Evolutionary conservation across 2,888 invertebrate genomes (phyloP).

Genomic region (Catonia carolina): DNA sequence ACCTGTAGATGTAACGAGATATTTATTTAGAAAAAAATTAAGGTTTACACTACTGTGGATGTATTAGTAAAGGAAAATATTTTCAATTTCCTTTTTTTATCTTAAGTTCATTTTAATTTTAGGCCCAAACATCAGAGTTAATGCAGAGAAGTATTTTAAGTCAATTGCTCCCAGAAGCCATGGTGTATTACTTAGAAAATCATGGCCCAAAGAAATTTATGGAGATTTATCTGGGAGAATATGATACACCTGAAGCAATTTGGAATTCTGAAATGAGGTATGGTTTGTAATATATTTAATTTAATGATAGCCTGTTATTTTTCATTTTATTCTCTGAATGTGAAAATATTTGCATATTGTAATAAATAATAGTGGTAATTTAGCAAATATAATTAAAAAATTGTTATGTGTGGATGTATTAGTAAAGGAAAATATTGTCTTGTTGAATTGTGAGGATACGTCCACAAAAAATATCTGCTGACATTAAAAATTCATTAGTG

Average conservation of each 20-base stretch:
- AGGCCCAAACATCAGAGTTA: constrained; percentile 60
- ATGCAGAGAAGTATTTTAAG: constrained; percentile 90
- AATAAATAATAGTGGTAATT: constrained; percentile 1
- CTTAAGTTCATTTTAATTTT: too few relatives aligned
- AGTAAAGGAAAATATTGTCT: too few relatives aligned
- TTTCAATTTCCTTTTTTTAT: too few relatives aligned
- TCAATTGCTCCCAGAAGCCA: constrained; percentile 93
- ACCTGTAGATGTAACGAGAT: too few relatives aligned
- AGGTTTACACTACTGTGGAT: too few relatives aligned
- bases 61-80: too few relatives aligned
- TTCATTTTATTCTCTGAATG: not conserved
- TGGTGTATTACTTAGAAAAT: constrained; percentile 98
- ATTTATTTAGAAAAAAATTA: too few relatives aligned
- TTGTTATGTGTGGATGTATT: too few relatives aligned
- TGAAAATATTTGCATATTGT: not conserved
- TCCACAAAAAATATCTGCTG: too few relatives aligned
- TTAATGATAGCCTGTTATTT: constrained; percentile 14
- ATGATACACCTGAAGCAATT: constrained; percentile 98
- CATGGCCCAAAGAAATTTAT: constrained; percentile 98
- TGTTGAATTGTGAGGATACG: too few relatives aligned
- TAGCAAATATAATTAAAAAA: too few relatives aligned
- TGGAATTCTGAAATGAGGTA: constrained; percentile 97
- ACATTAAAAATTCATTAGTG: too few relatives aligned
- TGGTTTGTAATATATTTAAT: constrained; percentile 22
- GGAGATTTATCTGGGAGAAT: constrained; percentile 91